Evolutionary conservation across 2,113 vertebrate genomes (phyloP).

Genomic region (Dicerorhinus sumatrensis): DNA sequence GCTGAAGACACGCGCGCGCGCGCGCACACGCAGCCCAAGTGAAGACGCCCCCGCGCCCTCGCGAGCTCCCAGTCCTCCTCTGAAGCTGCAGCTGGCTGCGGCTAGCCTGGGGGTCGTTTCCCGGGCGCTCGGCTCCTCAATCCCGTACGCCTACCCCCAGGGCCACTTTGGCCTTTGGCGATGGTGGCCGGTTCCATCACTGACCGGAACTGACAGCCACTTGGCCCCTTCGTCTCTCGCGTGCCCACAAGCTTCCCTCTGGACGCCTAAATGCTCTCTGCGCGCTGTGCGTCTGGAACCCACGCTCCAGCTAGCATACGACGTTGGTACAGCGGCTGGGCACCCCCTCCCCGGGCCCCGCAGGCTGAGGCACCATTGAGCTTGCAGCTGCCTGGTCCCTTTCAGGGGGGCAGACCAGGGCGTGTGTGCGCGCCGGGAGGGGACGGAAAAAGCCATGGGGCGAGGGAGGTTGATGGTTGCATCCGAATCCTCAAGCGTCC

Average conservation of each 20-base stretch:
- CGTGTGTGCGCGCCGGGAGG: not conserved
- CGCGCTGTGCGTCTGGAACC: not conserved
- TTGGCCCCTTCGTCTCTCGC: not conserved
- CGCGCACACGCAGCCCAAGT: not conserved
- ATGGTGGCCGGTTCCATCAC: not conserved
- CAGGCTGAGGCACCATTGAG: not conserved
- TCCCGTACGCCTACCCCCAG: not conserved
- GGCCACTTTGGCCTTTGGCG: not conserved
- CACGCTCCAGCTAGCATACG: not conserved
- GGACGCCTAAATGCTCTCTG: not conserved
- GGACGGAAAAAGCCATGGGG: not conserved
- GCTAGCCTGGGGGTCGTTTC: fast-evolving
- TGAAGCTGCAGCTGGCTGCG: not conserved
- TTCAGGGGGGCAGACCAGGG: not conserved
- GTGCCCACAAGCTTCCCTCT: not conserved
- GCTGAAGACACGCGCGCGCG: not conserved
- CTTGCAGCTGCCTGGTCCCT: not conserved
- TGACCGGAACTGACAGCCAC: conserved; percentile 58
- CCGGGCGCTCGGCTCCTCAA: not conserved
- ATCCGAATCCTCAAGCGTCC: not conserved
- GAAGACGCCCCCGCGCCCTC: not conserved
- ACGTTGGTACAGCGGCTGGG: not conserved
- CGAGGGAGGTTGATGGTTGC: not conserved
- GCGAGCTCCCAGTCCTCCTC: not conserved
- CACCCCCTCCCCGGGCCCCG: not conserved